phyloP scores from a whole-genome alignment of 2,888 invertebrate genomes.

The Cabera pusaria region DNA sequence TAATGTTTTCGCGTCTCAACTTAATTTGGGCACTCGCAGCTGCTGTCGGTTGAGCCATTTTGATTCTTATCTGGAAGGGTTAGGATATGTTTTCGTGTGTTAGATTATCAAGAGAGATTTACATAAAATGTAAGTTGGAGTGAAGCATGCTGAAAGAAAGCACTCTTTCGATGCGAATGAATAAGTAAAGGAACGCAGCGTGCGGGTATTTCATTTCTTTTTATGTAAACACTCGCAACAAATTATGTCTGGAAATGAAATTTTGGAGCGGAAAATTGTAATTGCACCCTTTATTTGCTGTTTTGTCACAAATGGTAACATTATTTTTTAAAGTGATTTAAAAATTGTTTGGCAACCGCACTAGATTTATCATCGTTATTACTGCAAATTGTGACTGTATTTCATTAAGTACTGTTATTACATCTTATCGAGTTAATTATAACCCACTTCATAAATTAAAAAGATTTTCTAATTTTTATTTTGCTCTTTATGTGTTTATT shows the following conservation, averaged over 20 bases:
- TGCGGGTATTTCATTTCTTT: conserved; percentile 17
- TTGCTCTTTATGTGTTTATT: too few species aligned
- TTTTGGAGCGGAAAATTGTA: conserved; percentile 1
- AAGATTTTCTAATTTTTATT: too few species aligned
- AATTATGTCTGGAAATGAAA: conserved; percentile 9
- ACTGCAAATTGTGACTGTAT: too few species aligned
- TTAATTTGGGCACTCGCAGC: conserved; percentile 41
- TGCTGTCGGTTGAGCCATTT: conserved; percentile 13
- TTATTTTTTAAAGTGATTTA: too few species aligned
- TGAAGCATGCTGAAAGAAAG: conserved; percentile 14
- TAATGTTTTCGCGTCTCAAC: conserved; percentile 42
- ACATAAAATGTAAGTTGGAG: conserved; percentile 13
- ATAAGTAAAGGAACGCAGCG: conserved; percentile 16
- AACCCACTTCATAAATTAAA: too few species aligned
- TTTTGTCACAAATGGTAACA: too few species aligned
- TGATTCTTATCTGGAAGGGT: not conserved
- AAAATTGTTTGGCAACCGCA: too few species aligned
- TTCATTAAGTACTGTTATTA: too few species aligned
- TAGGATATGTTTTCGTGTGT: conserved; percentile 5
- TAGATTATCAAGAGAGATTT: conserved; percentile 8
- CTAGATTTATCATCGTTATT: too few species aligned
- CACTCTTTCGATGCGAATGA: conserved; percentile 13
- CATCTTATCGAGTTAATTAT: too few species aligned
- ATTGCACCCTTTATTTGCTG: too few species aligned
- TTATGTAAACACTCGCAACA: conserved; percentile 15